Conservation (phyloP, 1,140 invertebrate species). For the Zophobas morio region DNA sequence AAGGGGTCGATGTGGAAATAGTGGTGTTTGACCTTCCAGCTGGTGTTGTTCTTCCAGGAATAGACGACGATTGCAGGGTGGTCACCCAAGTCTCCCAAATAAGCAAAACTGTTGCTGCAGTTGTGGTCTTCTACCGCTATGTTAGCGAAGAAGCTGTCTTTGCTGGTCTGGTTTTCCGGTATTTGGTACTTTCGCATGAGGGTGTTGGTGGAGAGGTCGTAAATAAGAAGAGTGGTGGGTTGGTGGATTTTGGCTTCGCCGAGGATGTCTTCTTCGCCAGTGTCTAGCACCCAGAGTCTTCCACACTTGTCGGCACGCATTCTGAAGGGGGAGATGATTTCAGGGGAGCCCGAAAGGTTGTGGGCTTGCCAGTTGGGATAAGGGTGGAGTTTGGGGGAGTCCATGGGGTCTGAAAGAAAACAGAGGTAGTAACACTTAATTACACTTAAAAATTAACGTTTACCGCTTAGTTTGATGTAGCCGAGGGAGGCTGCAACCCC, state of each 20-base stretch:
- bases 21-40: slow-evolving; percentile 80
- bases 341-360: slow-evolving; percentile 68
- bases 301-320: slow-evolving; percentile 81
- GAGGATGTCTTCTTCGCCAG: slow-evolving; percentile 70
- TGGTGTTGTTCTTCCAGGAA: slow-evolving; percentile 76
- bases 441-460: slow-evolving; percentile 34
- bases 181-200: slow-evolving; percentile 76
- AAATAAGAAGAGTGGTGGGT: slow-evolving; percentile 77
- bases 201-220: slow-evolving; percentile 81
- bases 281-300: slow-evolving; percentile 84
- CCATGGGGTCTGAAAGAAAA: slow-evolving; percentile 74
- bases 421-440: slow-evolving; percentile 12
- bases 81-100: slow-evolving; percentile 76
- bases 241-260: slow-evolving; percentile 55
- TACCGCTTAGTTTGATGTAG: slow-evolving; percentile 80
- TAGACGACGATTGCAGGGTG: slow-evolving; percentile 79
- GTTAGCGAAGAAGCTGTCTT: slow-evolving; percentile 82
- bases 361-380: slow-evolving; percentile 85
- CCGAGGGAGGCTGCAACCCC: slow-evolving; percentile 82
- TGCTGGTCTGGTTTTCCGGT: slow-evolving; percentile 75
- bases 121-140: slow-evolving; percentile 80
- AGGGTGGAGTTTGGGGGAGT: slow-evolving; percentile 78
- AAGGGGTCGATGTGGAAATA: slow-evolving; percentile 80
- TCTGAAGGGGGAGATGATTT: slow-evolving; percentile 83
- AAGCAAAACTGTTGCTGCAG: slow-evolving; percentile 78